Evolutionary conservation across 2,888 invertebrate genomes (phyloP), one percentile per base, ranked within the genome.

Genomic region (Hymenopus coronatus): DNA sequence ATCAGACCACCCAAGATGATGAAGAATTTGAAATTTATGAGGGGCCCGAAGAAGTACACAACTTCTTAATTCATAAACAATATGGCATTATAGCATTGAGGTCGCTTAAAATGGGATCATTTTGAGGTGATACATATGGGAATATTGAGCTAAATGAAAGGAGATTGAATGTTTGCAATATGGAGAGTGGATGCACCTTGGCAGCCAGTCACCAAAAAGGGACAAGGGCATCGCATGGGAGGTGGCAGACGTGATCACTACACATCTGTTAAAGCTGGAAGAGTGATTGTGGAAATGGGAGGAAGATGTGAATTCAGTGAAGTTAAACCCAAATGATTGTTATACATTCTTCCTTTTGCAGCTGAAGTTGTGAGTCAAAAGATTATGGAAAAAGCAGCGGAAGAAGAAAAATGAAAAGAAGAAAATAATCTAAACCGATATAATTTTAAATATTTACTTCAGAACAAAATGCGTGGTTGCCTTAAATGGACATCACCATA

Each of bases 181-280:
- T 99, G 99, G 99, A 94, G 99, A 91, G 94, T 99, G 0, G 98
- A 98, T 91, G 94, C 98, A 0, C 99, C 99, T 0, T 99, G 99
- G 99, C 98, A 99, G 92, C 97, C 99, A 0, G 94, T 98, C 15
- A 97, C 98, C 0, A 98, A 97, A 93, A 97, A 97, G 93, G 95
- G n/a, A n/a, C 96, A 96, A 93, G 99, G 99, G 0, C 96, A 97
- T 91, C 94, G 98, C 91, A 98, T 99, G 97, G 99, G 99, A 14
- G 98, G 98, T 91, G 99, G 99, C 25, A 99, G 99, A 94, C 98
- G 98, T 12, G 97, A 99, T 92, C 98, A 98, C 93, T 99, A 99
- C 93, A 98, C 98, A 1, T 99, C 99, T 0, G 93, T 99, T 4
- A 98, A 97, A 94, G 95, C 97, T 54, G 98, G 97, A 84, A 95